Percentiles rank a stretch among this genome's conserved stretches.
phyloP scores from a whole-genome alignment of 2,888 invertebrate genomes.

The Tenthredo mesomela region DNA sequence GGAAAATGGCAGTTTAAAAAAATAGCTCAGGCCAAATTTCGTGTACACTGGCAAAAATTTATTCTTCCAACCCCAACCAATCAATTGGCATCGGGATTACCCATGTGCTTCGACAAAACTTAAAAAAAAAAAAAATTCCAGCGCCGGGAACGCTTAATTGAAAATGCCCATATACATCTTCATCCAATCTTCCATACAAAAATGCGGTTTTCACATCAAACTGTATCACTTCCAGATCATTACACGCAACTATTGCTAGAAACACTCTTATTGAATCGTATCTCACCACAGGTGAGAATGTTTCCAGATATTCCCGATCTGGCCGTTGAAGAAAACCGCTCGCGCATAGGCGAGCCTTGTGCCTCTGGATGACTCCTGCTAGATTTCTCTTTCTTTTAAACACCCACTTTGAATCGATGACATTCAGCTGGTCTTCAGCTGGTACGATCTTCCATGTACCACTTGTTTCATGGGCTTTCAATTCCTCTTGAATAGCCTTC shows the following conservation, averaged over 20 bases:
- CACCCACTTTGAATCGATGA: constrained; percentile 55
- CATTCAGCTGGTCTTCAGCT: neutral
- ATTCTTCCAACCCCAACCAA: too few relatives aligned
- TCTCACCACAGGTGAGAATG: constrained; percentile 52
- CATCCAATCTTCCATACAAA: constrained; percentile 46
- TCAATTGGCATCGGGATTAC: too few relatives aligned
- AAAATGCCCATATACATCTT: too few relatives aligned
- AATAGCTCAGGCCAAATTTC: too few relatives aligned
- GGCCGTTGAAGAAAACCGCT: constrained; percentile 50
- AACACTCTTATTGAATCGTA: constrained; percentile 52
- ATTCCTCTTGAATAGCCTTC: constrained; percentile 54
- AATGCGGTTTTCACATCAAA: constrained; percentile 54
- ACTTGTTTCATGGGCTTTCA: neutral
- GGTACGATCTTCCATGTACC: neutral
- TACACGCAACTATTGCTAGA: neutral
- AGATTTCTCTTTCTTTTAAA: constrained; percentile 35
- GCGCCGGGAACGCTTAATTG: too few relatives aligned
- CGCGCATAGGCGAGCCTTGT: constrained; percentile 53
- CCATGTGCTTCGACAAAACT: too few relatives aligned
- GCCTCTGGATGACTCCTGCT: neutral
- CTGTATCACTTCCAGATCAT: constrained; percentile 48
- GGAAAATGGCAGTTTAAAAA: too few relatives aligned
- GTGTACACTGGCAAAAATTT: too few relatives aligned
- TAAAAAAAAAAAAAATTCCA: too few relatives aligned
- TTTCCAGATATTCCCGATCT: constrained; percentile 54